These are phyloP conservation scores for Sparidentex hasta DNA, from an alignment of 2,797 vertebrate genomes.

Conservation along the genomic window DNA sequence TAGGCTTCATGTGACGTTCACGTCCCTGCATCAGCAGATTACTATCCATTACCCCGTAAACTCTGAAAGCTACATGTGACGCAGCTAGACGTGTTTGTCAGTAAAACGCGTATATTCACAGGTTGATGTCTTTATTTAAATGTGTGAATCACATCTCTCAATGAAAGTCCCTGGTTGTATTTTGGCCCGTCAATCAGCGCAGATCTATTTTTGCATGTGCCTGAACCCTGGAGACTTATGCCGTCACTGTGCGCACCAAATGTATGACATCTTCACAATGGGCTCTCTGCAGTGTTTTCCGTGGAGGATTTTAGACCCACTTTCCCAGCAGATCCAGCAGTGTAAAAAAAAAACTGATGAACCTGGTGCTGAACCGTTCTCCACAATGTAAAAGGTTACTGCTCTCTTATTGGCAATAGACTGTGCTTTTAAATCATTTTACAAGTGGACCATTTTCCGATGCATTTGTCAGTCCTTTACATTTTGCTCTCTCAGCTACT, in stretches of 20 bases:
- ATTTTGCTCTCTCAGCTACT: slow-evolving; percentile 11
- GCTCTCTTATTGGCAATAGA: slow-evolving; percentile 11
- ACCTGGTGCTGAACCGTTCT: slow-evolving; percentile 6
- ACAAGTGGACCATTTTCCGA: slow-evolving; percentile 18
- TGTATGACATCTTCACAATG: slow-evolving; percentile 70
- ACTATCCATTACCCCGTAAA: slow-evolving; percentile 28
- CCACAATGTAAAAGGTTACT: slow-evolving; percentile 17
- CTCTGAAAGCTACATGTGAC: slow-evolving; percentile 12
- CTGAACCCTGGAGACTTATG: slow-evolving; percentile 55
- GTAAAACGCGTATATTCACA: not conserved
- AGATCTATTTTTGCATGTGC: slow-evolving; percentile 67
- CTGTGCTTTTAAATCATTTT: slow-evolving; percentile 21
- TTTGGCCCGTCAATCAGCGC: slow-evolving; percentile 57
- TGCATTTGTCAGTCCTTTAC: slow-evolving; percentile 10
- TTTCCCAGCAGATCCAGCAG: slow-evolving; percentile 50
- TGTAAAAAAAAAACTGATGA: slow-evolving; percentile 47
- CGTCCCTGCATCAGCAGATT: slow-evolving; percentile 59
- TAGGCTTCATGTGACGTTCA: slow-evolving; percentile 42
- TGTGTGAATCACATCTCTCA: slow-evolving; percentile 38
- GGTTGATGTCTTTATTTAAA: slow-evolving; percentile 9
- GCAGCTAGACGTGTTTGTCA: not conserved
- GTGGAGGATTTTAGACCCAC: slow-evolving; percentile 60
- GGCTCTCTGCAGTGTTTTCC: slow-evolving; percentile 46
- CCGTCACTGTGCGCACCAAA: slow-evolving; percentile 49
- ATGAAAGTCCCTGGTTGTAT: slow-evolving; percentile 48